phyloP scores from a whole-genome alignment of 2,888 invertebrate genomes.

The Pterostichus madidus region DNA sequence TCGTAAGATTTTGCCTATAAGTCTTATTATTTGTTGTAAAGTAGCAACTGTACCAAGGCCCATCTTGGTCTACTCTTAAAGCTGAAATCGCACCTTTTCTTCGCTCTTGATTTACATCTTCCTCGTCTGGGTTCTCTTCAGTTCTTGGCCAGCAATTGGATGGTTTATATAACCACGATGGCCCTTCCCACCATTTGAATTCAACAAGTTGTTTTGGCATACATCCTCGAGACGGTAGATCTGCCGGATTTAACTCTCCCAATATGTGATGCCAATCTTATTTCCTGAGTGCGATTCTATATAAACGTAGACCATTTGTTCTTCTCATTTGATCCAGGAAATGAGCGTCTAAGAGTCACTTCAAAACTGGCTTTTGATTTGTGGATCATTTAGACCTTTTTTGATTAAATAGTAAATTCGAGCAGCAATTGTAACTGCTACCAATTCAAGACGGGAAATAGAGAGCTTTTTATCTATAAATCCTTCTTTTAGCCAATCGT shows the following conservation, averaged over 20 bases:
- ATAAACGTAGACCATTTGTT: slow-evolving; percentile 70
- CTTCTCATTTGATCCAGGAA: slow-evolving; percentile 69
- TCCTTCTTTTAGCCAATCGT: too few relatives aligned
- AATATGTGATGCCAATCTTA: too few relatives aligned
- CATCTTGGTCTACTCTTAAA: too few relatives aligned
- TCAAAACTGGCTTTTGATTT: slow-evolving; percentile 69
- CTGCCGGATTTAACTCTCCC: too few relatives aligned
- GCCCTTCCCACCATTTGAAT: slow-evolving; percentile 72
- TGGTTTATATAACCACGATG: slow-evolving; percentile 69
- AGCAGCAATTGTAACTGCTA: slow-evolving; percentile 71
- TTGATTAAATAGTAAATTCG: slow-evolving; percentile 67
- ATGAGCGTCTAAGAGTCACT: slow-evolving; percentile 70
- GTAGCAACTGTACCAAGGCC: too few relatives aligned
- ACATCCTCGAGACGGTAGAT: slow-evolving; percentile 72
- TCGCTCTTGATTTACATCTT: slow-evolving; percentile 61
- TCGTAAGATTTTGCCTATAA: slow-evolving; percentile 68
- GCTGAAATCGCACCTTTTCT: slow-evolving; percentile 33
- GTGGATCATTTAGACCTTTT: slow-evolving; percentile 1
- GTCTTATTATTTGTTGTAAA: slow-evolving; percentile 68
- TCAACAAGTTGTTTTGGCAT: slow-evolving; percentile 68
- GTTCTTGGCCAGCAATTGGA: slow-evolving; percentile 69
- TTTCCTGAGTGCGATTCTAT: slow-evolving; percentile 71
- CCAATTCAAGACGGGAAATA: slow-evolving; percentile 72
- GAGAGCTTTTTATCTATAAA: slow-evolving; percentile 70
- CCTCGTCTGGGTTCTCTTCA: slow-evolving; percentile 36